These are phyloP conservation scores for Smutsia gigantea DNA, from an alignment of 2,797 vertebrate species.

Conservation along the genomic window DNA sequence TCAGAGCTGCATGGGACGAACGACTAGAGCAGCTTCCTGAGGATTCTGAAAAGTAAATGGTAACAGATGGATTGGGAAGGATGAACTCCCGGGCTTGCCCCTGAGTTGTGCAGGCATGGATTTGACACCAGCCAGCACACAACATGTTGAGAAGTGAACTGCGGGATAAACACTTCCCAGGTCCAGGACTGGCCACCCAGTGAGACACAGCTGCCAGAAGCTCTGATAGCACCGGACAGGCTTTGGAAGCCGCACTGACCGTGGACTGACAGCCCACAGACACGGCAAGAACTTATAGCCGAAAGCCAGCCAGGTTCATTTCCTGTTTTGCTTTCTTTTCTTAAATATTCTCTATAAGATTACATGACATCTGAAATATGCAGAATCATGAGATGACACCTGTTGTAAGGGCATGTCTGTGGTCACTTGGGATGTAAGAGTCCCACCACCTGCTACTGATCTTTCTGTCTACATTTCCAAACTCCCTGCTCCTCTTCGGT, in stretches of 20 bases:
- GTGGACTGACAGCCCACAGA: not conserved
- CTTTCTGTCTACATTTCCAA: not conserved
- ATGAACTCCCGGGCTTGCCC: not conserved
- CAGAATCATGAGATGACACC: not conserved
- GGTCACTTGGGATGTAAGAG: not conserved
- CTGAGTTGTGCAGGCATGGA: not conserved
- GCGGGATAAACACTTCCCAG: not conserved
- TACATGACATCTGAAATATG: not conserved
- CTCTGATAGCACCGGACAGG: not conserved
- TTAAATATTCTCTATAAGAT: not conserved
- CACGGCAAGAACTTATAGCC: not conserved
- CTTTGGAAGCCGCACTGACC: not conserved
- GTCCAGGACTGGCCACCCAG: not conserved
- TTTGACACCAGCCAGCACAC: not conserved
- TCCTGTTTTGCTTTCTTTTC: not conserved
- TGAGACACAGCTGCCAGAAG: not conserved
- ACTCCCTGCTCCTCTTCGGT: not conserved
- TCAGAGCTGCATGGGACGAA: too few species aligned
- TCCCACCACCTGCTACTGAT: not conserved
- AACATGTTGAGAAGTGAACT: not conserved
- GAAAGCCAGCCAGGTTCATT: not conserved
- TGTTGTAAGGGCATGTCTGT: not conserved
- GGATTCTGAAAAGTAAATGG: too few species aligned
- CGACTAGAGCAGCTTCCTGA: too few species aligned
- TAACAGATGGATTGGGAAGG: too few species aligned